Evolutionary conservation across 1,140 invertebrate species (phyloP), one percentile per base, ranked within the genome.

Genomic region (Bombus waltoni): DNA sequence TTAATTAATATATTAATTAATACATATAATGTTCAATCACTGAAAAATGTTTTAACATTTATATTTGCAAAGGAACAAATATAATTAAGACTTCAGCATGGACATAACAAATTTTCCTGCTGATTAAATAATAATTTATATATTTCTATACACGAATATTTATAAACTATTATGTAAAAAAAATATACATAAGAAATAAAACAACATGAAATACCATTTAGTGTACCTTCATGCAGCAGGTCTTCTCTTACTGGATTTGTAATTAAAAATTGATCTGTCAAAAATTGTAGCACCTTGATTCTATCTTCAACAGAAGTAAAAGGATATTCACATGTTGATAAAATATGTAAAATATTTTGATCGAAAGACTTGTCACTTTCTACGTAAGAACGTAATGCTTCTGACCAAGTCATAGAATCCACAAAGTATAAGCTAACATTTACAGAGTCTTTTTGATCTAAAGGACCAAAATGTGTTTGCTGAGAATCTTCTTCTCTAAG

Each of bases 381-480:
- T 22, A 99, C 96, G 95, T 99, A 99, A 53, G 97, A 96, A 90
- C 98, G 96, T 77, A 99, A 94, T 72, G 98, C 97, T 96, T 99
- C 98, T 72, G 99, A 98, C 98, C 99, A 99, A 65, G 99, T 99
- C 95, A 99, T 97, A 70, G 97, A 96, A 96, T 99, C 99, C 87
- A 99, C 97, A 92, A 99, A 97, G 96, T 98, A 99, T 35, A 99
- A 95, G 87, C 97, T 97, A 78, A 99, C 97, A 94, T 99, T 99
- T 1, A 99, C 97, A 94, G 98, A 99, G 94, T 99, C 99, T 96
- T 99, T 99, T 92, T 98, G 97, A 95, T 99, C 99, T 78, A 98
- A 94, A 25, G 99, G 98, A 74, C 99, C 99, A 96, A 99, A 99
- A 93, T 98, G 98, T 32, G 98, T 99, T 92, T 98, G 98, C 94